Percentiles rank a stretch among this genome's conserved stretches.
These are phyloP conservation scores for Holothuria leucospilota DNA, from an alignment of 53 echinoderm and acorn worm genomes.

Conservation along the genomic window DNA sequence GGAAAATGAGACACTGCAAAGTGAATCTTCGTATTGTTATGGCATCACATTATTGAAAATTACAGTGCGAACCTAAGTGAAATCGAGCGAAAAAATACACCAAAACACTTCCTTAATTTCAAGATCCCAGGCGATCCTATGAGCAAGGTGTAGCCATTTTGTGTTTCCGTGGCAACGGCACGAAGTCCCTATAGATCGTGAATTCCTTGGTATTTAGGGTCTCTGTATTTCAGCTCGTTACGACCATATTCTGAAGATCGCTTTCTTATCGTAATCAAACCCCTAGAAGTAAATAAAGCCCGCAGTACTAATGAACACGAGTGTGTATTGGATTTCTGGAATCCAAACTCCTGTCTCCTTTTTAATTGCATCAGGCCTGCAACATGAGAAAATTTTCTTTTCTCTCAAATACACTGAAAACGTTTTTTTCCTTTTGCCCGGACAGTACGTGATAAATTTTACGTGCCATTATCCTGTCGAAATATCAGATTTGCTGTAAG, in stretches of 20 bases:
- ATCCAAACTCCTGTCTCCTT: conserved; percentile 34
- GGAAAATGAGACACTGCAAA: no score
- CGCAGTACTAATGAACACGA: conserved; percentile 43
- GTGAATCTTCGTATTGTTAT: no score
- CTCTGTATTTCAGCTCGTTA: conserved; percentile 43
- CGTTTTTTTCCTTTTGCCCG: conserved; percentile 8
- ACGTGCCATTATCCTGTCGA: conserved; percentile 19
- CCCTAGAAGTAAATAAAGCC: conserved; percentile 30
- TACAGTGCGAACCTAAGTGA: conserved; percentile 4
- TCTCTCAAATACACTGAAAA: conserved; percentile 31
- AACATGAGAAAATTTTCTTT: conserved; percentile 34
- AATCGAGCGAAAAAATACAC: conserved; percentile 46
- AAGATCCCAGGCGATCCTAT: conserved; percentile 36
- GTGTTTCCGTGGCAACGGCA: conserved; percentile 46
- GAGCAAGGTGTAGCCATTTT: conserved; percentile 56
- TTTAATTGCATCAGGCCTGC: conserved; percentile 49
- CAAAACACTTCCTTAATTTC: conserved; percentile 48
- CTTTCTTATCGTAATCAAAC: conserved; percentile 37
- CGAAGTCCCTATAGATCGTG: conserved; percentile 41
- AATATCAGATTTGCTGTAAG: conserved; percentile 26
- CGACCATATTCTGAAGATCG: conserved; percentile 33
- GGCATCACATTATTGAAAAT: no score
- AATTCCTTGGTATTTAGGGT: conserved; percentile 51
- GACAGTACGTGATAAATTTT: conserved; percentile 29
- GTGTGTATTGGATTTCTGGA: conserved; percentile 35